Evolutionary conservation across 2,888 invertebrate species (phyloP), one percentile per base, ranked within the genome.

Genomic region (Hofmannophila pseudospretella): DNA sequence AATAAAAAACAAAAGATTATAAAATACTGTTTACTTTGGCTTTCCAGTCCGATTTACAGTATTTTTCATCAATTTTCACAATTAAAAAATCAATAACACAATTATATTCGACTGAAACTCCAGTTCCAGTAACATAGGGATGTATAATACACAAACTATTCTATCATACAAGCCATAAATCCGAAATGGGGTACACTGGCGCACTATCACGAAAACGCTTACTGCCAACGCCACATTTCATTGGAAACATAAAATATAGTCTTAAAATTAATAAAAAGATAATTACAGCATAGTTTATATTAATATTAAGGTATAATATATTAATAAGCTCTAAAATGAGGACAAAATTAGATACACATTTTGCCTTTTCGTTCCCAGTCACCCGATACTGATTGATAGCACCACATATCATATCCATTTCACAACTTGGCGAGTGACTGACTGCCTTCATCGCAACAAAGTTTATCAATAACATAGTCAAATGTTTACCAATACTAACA

Each of bases 1-100:
- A n/a, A n/a, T n/a, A n/a, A 71, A 67, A 69, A 34, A 39, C 47
- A 27, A 14, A 14, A 10, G 32, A 3, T 57, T 47, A 80, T 72
- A 79, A 85, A 86, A 85, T 84, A 86, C 85, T 85, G 85, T 85
- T 85, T 85, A 85, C 85, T 86, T 86, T 86, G 85, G 85, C 85
- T 85, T 82, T 75, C 66, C 79, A 85, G 74, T 84, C 84, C 71
- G 76, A 81, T 81, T 78, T 79, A 85, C 85, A 86, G 85, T 86
- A 86, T 85, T 80, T 71, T 71, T 63, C 49, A 58, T 60, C 63
- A 68, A 74, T 71, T 82, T 76, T 72, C 77, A 74, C 79, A 81
- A 75, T 72, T 60, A 37, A 41, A 72, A 74, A 71, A 68, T 77
- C 67, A 68, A 67, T 81, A 84, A 82, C 77, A 80, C 80, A 77